Evolutionary conservation across 2,888 invertebrate genomes (phyloP), one percentile per base, ranked within the genome.

Genomic region (Heterodera filipjevi): DNA sequence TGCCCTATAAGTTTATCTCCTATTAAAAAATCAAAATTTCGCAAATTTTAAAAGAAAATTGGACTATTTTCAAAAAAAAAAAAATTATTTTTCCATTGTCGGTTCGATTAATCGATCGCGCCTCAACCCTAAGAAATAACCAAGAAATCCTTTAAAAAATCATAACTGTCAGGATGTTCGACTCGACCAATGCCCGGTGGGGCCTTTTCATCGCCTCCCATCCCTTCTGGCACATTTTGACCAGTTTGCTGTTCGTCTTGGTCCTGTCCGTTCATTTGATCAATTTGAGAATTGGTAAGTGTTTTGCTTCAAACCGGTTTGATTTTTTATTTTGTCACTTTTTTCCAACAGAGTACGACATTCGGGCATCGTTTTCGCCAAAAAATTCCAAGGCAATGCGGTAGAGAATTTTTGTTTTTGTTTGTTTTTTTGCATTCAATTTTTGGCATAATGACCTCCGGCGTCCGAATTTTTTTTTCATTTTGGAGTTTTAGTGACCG

Each of bases 301-400:
- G 44, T 19, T 49, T 49, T 49, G 46, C 12, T 2, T 49, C 10
- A 3, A 14, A 49, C 46, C 44, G 30, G 14, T 33, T 72, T 72
- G 49, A 53, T 39, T 72, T 8, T 30, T 12, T 39, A 19, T 35
- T 35, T 72, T 2, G n/a, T 74, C 27, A 14, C 22, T 49, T n/a
- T 74, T 74, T 8, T 22, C 33, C 10, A 74, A 32, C 39, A 75
- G 79, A 87, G 79, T 82, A 83, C 32, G 87, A 87, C 75, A 87
- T 87, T 71, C 78, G 87, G 22, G 82, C 81, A 30, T 83, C 84
- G n/a, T 87, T 87, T 77, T 86, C 87, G 14, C 87, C 87, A 0
- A 78, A 79, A n/a, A 82, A 86, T 74, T 87, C 87, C 5, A 80
- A 84, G 74, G 82, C 86, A 39, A 82, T 84, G 73, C 82, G 83